phyloP scores from a whole-genome alignment of 2,113 vertebrate genomes.

The Anser cygnoides region DNA sequence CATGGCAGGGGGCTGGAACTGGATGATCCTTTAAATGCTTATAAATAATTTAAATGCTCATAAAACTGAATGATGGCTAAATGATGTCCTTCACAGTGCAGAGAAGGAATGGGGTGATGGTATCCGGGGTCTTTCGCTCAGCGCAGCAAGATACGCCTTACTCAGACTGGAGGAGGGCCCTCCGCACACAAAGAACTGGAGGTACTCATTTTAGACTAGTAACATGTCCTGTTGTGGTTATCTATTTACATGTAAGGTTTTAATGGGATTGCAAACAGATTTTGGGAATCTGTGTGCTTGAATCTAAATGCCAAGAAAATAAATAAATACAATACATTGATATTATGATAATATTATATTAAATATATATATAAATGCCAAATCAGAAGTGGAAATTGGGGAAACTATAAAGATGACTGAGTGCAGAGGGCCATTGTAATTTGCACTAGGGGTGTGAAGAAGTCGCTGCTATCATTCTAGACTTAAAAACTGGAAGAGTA shows the following conservation, averaged over 20 bases:
- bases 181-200: slow-evolving; percentile 99
- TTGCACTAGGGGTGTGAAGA: not conserved
- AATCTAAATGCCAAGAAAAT: not conserved
- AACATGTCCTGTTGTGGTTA: not conserved
- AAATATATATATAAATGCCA: too few species aligned
- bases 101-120: slow-evolving; percentile 99
- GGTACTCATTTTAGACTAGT: slow-evolving; percentile 69
- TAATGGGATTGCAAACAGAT: not conserved
- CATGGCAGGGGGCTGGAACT: too few species aligned
- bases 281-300: not conserved
- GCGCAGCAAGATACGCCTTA: slow-evolving; percentile 91
- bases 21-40: too few species aligned
- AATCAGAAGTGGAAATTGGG: not conserved
- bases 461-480: not conserved
- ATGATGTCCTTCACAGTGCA: slow-evolving; percentile 73
- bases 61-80: not conserved
- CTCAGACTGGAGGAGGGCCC: slow-evolving; percentile 93
- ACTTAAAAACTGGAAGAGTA: not conserved
- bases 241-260: not conserved
- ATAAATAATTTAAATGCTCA: not conserved
- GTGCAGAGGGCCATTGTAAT: not conserved
- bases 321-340: too few species aligned
- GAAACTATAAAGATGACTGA: not conserved
- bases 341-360: too few species aligned
- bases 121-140: slow-evolving; percentile 95